Evolutionary conservation across 2,888 invertebrate species (phyloP), one percentile per base, ranked within the genome.

Genomic region (Sicus ferrugineus): DNA sequence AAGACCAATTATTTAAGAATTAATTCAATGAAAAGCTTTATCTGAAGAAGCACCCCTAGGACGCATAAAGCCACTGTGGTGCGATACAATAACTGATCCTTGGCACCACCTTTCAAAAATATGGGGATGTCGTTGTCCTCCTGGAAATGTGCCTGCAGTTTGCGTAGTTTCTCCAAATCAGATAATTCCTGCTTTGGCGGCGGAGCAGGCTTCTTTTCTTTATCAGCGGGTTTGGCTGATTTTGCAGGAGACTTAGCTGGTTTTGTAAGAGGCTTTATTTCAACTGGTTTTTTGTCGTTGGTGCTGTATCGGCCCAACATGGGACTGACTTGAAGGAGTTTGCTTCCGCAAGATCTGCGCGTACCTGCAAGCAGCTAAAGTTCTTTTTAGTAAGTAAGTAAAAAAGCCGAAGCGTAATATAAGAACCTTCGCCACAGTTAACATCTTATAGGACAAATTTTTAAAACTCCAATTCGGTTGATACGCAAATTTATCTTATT

Each of bases 101-200:
- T 66, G 3, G 81, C 42, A 21, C 87, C 87, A 6, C 80, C 84
- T 76, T 88, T 88, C 31, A 88, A 75, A 77, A 83, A 84, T 11
- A 87, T 79, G 16, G 86, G 87, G 11, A 80, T 71, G 26, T 84
- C 85, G 77, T 87, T 86, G 62, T 78, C 72, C 28, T 74, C 69
- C 59, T 76, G 76, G n/a, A 75, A 76, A 19, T 70, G 30, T 31
- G 70, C 67, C 66, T 76, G 76, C 23, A 73, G 31, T 14, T 70
- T 28, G 21, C 46, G 42, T 1, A 76, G 19, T 68, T 72, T 75
- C 16, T 68, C 66, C 19, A 63, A 48, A 42, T 61, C 68, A 2
- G 68, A 56, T 14, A 26, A 34, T 3, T 21, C 5, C 34, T 23
- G 38, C 3, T 59, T 59, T 59, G 31, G 38, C 11, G 31, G 59